Evolutionary conservation across 2,113 vertebrate genomes (phyloP).

Genomic region (Anthoscopus minutus): DNA sequence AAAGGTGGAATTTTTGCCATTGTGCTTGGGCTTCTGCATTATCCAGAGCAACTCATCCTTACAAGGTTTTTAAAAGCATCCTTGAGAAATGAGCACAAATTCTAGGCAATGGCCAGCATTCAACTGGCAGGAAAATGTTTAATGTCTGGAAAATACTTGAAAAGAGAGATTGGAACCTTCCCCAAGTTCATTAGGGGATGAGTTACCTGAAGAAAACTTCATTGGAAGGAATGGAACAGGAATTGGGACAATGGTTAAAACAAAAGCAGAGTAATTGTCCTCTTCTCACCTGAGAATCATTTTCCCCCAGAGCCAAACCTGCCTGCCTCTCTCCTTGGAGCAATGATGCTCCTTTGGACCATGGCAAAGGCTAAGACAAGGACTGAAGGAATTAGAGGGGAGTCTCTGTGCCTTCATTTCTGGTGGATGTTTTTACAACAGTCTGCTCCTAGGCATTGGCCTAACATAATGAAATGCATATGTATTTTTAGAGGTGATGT

Average conservation of each 20-base stretch:
- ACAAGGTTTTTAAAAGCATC: not conserved
- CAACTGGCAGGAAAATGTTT: not conserved
- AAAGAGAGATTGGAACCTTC: not conserved
- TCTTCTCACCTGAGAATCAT: not conserved
- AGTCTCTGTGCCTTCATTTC: not conserved
- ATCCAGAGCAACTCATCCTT: not conserved
- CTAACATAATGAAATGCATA: not conserved
- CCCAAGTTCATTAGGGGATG: not conserved
- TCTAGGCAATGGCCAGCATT: not conserved
- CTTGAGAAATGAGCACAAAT: not conserved
- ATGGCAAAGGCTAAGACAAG: rapidly evolving
- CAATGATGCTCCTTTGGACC: not conserved
- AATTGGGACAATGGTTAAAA: not conserved
- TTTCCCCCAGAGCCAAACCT: not conserved
- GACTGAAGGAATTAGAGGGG: rapidly evolving
- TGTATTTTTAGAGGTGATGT: conserved; percentile 1
- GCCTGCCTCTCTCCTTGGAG: not conserved
- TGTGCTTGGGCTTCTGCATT: not conserved
- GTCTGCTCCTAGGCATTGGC: not conserved
- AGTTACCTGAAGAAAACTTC: not conserved
- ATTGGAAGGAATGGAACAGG: not conserved
- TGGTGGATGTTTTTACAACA: not conserved
- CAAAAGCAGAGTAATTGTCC: not conserved
- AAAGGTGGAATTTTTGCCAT: not conserved
- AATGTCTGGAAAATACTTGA: not conserved